Conservation (phyloP, 2,113 vertebrate species). For the Hydrochoerus hydrochaeris region DNA sequence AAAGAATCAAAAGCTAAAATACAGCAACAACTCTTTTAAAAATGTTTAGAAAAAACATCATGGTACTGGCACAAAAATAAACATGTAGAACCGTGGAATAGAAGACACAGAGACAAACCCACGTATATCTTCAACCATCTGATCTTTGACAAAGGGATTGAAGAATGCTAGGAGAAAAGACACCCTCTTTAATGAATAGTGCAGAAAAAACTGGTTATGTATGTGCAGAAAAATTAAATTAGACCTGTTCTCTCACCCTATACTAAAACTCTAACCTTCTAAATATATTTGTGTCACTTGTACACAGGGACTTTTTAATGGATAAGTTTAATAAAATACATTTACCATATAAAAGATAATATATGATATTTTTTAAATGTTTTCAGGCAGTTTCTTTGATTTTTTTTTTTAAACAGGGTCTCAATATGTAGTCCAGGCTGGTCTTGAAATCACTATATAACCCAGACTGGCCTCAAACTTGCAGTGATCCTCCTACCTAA, state of each 20-base stretch:
- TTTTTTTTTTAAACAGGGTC: not conserved
- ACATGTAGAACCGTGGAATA: not conserved
- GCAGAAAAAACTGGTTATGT: not conserved
- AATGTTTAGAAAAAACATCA: not conserved
- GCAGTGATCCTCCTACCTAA: not conserved
- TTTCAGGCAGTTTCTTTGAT: not conserved
- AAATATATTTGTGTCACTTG: slow-evolving; percentile 8
- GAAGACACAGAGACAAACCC: not conserved
- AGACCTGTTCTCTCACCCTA: not conserved
- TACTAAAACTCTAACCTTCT: not conserved
- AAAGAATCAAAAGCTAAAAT: not conserved
- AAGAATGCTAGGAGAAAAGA: too few species aligned
- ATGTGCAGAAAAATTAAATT: not conserved
- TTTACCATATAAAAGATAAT: not conserved
- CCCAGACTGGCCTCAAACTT: too few species aligned
- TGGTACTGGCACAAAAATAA: not conserved
- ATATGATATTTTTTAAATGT: not conserved
- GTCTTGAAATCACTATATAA: too few species aligned
- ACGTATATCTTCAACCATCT: not conserved
- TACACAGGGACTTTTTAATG: not conserved
- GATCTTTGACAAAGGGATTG: not conserved
- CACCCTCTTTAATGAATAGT: not conserved
- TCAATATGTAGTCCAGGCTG: too few species aligned
- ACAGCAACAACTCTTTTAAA: not conserved
- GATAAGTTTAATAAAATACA: not conserved